Base-by-base conservation (phyloP, 1,140 invertebrate genomes). In the Alviniconcha marisindica region DNA sequence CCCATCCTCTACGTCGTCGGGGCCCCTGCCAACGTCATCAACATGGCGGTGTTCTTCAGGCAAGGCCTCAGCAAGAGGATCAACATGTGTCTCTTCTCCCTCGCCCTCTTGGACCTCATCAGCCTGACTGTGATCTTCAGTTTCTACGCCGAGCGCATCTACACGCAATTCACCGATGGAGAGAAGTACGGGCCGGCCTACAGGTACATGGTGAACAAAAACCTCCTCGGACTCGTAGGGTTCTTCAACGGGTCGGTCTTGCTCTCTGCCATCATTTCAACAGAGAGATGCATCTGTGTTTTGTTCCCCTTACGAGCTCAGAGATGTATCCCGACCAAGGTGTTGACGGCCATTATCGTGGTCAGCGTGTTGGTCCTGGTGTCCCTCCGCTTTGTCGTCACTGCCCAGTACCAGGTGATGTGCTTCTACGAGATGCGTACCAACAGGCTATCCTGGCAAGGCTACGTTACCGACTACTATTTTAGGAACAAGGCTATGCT, bases 21-120 rank as follows among this genome's bases (percentile, higher is more conserved):
- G 18, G 44, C 14, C 14, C 76, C 76, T 10, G 51, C 44, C 48
- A 77, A 77, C 51, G 2, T 51, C n/a, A 28, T 77, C 14, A 77
- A 77, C 48, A 77, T 77, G 76, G 1, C 56, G n/a, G 48, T 77
- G n/a, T 77, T 77, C 44, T 48, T 21, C 48, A 77, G 33, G 44
- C 76, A 77, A 48, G 76, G 76, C 31, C 51, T 77, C 3, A 77
- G 56, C 18, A 48, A 77, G 21, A 24, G 76, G n/a, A 54, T 77
- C 76, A 77, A 54, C 76, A 12, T 77, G n/a, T 77, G 76, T 28
- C 76, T 77, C 10, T 77, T 77, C 48, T 48, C 40, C 33, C 33
- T 77, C 0, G 44, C 76, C 21, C 33, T 77, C 2, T 44, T 44
- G 1, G 76, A 77, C 44, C 31, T 56, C 12, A 5, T 77, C 0